Base-by-base conservation (phyloP, 2,888 invertebrate species). In the Sinopyrophorus schimmeli region DNA sequence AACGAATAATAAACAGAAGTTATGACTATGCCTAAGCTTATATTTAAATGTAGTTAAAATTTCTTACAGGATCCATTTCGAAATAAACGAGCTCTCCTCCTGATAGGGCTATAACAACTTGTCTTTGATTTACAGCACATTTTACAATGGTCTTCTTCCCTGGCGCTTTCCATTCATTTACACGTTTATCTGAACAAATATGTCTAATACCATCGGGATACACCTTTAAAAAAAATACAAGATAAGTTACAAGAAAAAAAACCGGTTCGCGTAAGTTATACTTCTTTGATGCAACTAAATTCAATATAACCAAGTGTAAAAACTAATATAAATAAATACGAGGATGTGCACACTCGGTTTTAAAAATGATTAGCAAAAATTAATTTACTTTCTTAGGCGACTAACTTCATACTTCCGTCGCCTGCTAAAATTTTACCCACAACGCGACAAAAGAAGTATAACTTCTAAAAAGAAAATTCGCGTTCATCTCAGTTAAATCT, bases 171-270 rank as follows among this genome's bases (percentile, higher is more conserved):
- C 99, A 99, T 73, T 99, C 98, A 66, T 98, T 98, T 2, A 99
- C 96, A 73, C 98, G 85, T 71, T 96, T 95, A 73, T 99, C 98
- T 0, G 97, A 90, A 46, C 97, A 84, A 66, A 99, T 99, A 71
- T 99, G 99, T 53, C 98, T 84, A 66, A 99, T 98, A 40, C 99
- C 99, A 71, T 97, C 97, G 0, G 98, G 97, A 74, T 99, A 99
- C 7, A 98, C 84, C 86, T 88, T 65, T 2, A 27, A 68, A 62
- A 40, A 28, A 50, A 37, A 53, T 21, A 18, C 12, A 21, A 3
- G 21, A 21, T n/a, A 16, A 14, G 15, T 18, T 9, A 24, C 35
- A 38, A 16, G 6, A 17, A 11, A 5, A 10, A 28, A 12, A 26
- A 1, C n/a, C n/a, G n/a, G n/a, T n/a, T n/a, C n/a, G n/a, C n/a